Evolutionary conservation across 2,113 vertebrate species (phyloP).

Genomic region (Raja brachyura): DNA sequence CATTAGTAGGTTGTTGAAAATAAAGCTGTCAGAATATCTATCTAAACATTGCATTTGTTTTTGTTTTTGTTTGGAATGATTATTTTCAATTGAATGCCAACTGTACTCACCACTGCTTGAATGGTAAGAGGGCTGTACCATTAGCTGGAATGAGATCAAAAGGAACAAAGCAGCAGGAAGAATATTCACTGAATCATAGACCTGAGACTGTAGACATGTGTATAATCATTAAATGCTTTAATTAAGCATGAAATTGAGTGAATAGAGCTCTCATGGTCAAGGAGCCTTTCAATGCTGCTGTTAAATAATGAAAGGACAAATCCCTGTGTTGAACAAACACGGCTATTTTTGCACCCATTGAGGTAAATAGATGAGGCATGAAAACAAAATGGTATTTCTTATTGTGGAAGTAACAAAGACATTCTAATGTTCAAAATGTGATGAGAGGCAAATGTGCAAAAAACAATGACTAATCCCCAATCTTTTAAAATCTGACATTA

Average conservation of each 20-base stretch:
- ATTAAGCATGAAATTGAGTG: constrained; percentile 13
- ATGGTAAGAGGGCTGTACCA: not conserved
- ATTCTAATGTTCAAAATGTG: not conserved
- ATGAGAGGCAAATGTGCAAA: not conserved
- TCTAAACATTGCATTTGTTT: not conserved
- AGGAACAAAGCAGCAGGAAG: not conserved
- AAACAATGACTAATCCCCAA: not conserved
- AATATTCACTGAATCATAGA: not conserved
- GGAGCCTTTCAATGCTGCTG: not conserved
- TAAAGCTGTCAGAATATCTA: not conserved
- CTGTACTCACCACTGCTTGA: not conserved
- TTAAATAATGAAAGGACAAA: not conserved
- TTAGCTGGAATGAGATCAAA: constrained; percentile 19
- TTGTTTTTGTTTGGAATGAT: not conserved
- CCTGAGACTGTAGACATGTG: not conserved
- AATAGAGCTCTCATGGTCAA: not conserved
- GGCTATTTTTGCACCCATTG: not conserved
- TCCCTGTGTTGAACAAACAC: not conserved
- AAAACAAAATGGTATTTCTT: not conserved
- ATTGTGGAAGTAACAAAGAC: not conserved
- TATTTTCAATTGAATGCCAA: not conserved
- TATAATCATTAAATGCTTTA: constrained; percentile 11
- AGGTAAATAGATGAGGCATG: not conserved
- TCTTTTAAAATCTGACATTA: not conserved
- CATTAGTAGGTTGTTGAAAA: not conserved